These are phyloP conservation scores for Falco novaeseelandiae DNA, from an alignment of 2,797 vertebrate species.

Conservation along the genomic window DNA sequence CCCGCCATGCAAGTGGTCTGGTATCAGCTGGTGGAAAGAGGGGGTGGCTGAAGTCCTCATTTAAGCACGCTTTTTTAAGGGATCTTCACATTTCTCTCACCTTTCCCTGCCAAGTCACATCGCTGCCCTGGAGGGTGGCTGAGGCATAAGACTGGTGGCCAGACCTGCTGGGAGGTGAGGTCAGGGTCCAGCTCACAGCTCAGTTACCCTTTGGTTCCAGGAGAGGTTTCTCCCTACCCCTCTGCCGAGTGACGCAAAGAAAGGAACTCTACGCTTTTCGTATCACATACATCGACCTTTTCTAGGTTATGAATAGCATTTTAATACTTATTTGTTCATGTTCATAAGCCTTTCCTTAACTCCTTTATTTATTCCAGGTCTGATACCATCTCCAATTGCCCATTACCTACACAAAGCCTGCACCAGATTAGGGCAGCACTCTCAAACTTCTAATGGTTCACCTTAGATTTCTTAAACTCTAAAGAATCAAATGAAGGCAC, in stretches of 20 bases:
- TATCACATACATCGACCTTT: not conserved
- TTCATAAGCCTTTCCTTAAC: not conserved
- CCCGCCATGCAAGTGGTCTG: accelerated
- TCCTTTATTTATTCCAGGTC: not conserved
- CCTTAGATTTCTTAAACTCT: not conserved
- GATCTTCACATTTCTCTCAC: not conserved
- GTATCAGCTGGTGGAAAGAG: not conserved
- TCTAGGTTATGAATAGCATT: not conserved
- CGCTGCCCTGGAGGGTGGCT: accelerated
- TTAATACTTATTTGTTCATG: not conserved
- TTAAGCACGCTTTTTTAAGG: not conserved
- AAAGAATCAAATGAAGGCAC: not conserved
- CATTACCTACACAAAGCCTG: not conserved
- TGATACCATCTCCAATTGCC: not conserved
- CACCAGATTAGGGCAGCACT: not conserved
- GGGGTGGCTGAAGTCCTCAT: not conserved
- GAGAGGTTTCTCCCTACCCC: not conserved
- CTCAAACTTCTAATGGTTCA: not conserved
- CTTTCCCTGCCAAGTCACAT: not conserved
- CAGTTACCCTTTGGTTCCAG: no score
- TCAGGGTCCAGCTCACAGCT: not conserved
- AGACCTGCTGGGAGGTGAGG: not conserved
- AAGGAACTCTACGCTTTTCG: not conserved
- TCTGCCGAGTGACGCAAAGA: not conserved
- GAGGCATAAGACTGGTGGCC: not conserved